Percentiles rank a stretch among this genome's conserved stretches.
phyloP scores from a whole-genome alignment of 92 coral and sea anemone species.

The Metridium senile region DNA sequence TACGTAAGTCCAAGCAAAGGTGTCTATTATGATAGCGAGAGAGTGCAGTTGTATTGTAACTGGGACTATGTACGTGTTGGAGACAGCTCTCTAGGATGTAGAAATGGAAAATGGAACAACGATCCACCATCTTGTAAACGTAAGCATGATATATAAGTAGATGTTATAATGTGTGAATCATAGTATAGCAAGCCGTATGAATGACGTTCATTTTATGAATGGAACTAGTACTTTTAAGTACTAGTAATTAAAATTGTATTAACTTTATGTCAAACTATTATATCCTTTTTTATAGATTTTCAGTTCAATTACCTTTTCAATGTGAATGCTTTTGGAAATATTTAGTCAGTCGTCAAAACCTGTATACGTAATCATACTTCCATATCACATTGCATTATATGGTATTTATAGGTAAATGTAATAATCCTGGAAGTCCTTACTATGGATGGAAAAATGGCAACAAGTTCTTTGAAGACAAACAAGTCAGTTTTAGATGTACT shows the following conservation, averaged over 20 bases:
- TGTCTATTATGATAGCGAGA: not conserved
- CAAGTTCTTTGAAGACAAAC: conserved; percentile 49
- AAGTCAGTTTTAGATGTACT: conserved; percentile 36
- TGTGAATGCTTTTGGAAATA: too few relatives aligned
- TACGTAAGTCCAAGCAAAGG: conserved; percentile 6
- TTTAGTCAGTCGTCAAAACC: too few relatives aligned
- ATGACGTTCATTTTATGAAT: too few relatives aligned
- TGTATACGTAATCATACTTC: too few relatives aligned
- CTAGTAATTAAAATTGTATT: too few relatives aligned
- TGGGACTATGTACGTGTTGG: conserved; percentile 2
- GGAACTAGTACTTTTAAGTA: too few relatives aligned
- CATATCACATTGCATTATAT: too few relatives aligned
- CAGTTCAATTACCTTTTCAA: too few relatives aligned
- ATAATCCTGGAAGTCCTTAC: conserved; percentile 30
- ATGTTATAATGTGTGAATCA: not conserved
- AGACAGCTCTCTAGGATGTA: not conserved
- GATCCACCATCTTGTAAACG: conserved; percentile 17
- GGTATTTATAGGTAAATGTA: conserved; percentile 57
- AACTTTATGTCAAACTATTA: too few relatives aligned
- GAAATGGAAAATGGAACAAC: conserved; percentile 20
- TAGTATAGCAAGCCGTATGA: not conserved
- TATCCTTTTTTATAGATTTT: too few relatives aligned
- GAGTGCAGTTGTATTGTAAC: not conserved
- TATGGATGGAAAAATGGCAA: conserved; percentile 22
- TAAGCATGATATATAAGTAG: not conserved